Evolutionary conservation across 2,888 invertebrate genomes (phyloP), one percentile per base, ranked within the genome.

Genomic region (Seladonia tumulorum): DNA sequence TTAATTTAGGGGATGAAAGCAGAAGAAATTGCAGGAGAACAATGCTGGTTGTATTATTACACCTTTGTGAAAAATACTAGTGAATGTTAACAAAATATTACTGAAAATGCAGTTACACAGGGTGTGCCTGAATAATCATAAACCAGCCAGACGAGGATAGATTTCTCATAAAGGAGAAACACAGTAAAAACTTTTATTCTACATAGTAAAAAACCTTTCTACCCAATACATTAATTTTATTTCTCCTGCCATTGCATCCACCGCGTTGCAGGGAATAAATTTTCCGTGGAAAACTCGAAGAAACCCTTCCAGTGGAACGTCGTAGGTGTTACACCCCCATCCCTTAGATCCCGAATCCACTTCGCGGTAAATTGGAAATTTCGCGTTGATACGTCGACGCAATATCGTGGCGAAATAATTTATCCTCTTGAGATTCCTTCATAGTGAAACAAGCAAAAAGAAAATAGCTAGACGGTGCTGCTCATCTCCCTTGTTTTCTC

Each of bases 361-460:
- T 70, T 29, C 29, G n/a, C 18, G 66, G 71, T 76, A 85, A 76
- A 85, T 84, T 85, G 84, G 60, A 83, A 84, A 81, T 77, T 66
- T 81, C 77, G 60, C 49, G 57, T 0, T 49, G 60, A 76, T 73
- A 76, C 47, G 66, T 74, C 45, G 74, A 49, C 70, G 84, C 70
- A 49, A 83, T 80, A 74, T 77, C 74, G 74, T 35, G 68, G 10
- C 60, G 84, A 76, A 77, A 81, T 80, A 71, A 86, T 78, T 80
- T 77, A 84, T 60, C 53, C 79, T 14, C 18, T 25, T 12, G 16
- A 39, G 66, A 53, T 81, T 39, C 57, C 39, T 53, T 53, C 53
- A 18, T n/a, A 53, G 53, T n/a, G 22, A 53, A 22, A 53, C 22
- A 10, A 53, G 53, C 22, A 53, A 22, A 53, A n/a, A 53, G 22